Conservation (phyloP, 2,888 invertebrate genomes). For the Lutraria lutraria region DNA sequence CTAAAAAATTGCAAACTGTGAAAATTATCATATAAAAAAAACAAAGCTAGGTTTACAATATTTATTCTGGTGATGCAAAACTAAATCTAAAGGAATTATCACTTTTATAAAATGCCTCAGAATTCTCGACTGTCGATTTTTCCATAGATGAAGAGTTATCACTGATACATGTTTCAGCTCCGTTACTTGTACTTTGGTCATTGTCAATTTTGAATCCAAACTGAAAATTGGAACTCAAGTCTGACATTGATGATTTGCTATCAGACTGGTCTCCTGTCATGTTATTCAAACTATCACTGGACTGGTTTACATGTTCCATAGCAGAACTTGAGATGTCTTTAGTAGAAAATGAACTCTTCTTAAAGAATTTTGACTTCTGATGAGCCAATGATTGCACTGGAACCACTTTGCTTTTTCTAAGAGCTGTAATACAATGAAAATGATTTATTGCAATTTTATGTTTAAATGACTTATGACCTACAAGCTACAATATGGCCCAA, state of each 20-base stretch:
- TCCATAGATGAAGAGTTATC: neutral
- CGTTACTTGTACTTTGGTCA: neutral
- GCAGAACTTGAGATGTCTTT: neutral
- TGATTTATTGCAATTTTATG: neutral
- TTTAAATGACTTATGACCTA: too few relatives aligned
- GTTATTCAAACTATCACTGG: neutral
- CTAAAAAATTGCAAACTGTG: too few relatives aligned
- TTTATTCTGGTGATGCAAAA: conserved; percentile 49
- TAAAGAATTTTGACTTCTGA: conserved; percentile 67
- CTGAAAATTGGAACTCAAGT: conserved; percentile 50
- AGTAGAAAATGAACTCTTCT: conserved; percentile 60
- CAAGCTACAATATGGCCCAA: too few relatives aligned
- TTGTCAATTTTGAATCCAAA: conserved; percentile 54
- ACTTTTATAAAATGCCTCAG: conserved; percentile 53
- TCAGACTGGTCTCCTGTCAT: neutral
- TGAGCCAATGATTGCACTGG: conserved; percentile 40
- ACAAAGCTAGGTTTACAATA: neutral
- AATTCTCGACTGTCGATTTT: neutral
- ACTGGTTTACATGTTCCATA: conserved; percentile 28
- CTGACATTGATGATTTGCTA: neutral
- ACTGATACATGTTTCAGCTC: neutral
- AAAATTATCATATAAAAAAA: too few relatives aligned
- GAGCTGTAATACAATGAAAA: conserved; percentile 59
- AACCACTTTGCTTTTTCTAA: conserved; percentile 65
- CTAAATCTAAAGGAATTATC: conserved; percentile 71